Conservation (phyloP, 2,888 invertebrate species). For the Pegoplata infirma region DNA sequence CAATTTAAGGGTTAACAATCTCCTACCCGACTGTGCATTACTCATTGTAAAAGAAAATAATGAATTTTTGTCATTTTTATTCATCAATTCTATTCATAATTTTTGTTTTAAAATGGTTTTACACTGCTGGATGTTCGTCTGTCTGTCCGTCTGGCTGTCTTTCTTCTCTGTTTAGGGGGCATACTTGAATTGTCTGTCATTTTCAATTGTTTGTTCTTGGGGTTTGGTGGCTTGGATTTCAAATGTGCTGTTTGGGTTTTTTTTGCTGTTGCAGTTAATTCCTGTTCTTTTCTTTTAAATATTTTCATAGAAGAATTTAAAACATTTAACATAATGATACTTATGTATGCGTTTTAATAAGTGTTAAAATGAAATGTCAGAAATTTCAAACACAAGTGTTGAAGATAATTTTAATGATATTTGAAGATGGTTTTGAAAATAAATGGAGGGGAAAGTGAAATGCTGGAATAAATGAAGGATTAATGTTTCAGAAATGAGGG, state of each 20-base stretch:
- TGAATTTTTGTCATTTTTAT: conserved; percentile 1
- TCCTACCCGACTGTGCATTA: background rate
- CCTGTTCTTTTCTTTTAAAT: background rate
- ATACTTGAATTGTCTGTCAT: conserved; percentile 42
- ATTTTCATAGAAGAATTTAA: conserved; percentile 64
- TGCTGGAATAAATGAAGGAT: too few species aligned
- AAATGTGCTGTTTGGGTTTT: too few species aligned
- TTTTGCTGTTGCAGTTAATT: background rate
- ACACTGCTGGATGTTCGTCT: background rate
- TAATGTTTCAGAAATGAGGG: too few species aligned
- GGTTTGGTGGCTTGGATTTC: conserved; percentile 22
- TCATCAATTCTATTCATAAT: conserved; percentile 50
- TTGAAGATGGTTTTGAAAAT: background rate
- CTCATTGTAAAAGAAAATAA: background rate
- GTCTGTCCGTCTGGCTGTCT: background rate
- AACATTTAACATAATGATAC: conserved; percentile 71
- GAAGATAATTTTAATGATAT: conserved; percentile 49
- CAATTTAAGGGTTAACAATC: background rate
- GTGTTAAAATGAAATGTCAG: conserved; percentile 53
- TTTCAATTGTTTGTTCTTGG: conserved; percentile 41
- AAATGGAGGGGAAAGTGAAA: background rate
- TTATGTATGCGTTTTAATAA: conserved; percentile 57
- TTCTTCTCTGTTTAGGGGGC: background rate
- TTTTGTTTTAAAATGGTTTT: conserved; percentile 44
- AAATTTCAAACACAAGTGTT: conserved; percentile 51